Percentiles rank a stretch among this genome's conserved stretches.
Evolutionary conservation across 2,888 invertebrate species (phyloP).

Genomic region (Amaurobius ferox): DNA sequence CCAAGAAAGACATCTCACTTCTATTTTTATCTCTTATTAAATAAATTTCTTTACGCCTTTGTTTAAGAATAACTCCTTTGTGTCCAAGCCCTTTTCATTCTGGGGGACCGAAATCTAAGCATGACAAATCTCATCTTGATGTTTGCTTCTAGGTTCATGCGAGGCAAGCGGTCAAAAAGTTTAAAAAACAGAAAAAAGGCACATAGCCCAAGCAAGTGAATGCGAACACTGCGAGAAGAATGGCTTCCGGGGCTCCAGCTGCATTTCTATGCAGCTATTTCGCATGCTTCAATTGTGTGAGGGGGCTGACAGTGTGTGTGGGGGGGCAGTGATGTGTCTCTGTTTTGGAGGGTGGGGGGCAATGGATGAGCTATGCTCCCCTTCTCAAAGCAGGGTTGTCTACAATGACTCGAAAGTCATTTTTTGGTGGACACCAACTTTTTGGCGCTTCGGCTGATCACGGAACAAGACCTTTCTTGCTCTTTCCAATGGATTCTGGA

Average conservation of each 20-base stretch:
- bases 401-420: conserved; percentile 72
- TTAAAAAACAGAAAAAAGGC: conserved; percentile 43
- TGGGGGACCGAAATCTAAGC: conserved; percentile 38
- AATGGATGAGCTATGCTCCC: conserved; percentile 50
- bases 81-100: conserved; percentile 7
- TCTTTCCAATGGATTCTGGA: conserved; percentile 37
- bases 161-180: conserved; percentile 30
- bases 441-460: conserved; percentile 50
- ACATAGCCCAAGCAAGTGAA: conserved; percentile 24
- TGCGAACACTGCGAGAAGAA: conserved; percentile 49
- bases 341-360: conserved; percentile 40
- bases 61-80: background rate
- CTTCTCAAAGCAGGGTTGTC: conserved; percentile 46
- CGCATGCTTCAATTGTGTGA: conserved; percentile 71
- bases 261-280: conserved; percentile 72
- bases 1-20: no score
- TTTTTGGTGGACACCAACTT: conserved; percentile 67
- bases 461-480: conserved; percentile 54
- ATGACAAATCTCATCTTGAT: conserved; percentile 55
- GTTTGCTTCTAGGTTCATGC: conserved; percentile 46
- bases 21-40: no score
- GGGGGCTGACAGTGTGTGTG: background rate
- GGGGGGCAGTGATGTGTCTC: conserved; percentile 55
- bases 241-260: conserved; percentile 17
- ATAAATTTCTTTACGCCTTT: background rate